A percentile compares a stretch with the other conserved stretches of the same genome.
Conservation (phyloP, 2,888 invertebrate genomes). For the Drosophila paracracens region DNA sequence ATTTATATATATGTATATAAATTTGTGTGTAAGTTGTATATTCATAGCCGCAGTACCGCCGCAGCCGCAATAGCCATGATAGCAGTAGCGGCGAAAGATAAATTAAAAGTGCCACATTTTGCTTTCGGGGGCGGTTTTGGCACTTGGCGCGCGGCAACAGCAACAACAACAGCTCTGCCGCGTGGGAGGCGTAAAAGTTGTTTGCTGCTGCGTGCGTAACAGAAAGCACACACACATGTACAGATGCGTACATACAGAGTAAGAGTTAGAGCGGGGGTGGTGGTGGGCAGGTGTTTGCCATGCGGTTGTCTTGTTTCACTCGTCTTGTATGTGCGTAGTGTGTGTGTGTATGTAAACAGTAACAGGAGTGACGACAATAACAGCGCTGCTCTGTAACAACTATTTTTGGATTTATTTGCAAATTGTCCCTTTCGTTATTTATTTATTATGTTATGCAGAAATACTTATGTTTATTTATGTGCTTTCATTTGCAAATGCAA, state of each 20-base stretch:
- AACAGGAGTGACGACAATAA: slow-evolving; percentile 24
- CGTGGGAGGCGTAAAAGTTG: slow-evolving; percentile 71
- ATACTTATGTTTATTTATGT: slow-evolving; percentile 30
- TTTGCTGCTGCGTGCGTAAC: slow-evolving; percentile 77
- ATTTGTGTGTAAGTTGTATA: slow-evolving; percentile 47
- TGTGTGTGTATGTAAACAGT: slow-evolving; percentile 40
- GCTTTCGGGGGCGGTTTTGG: slow-evolving; percentile 77
- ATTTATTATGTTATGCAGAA: slow-evolving; percentile 23
- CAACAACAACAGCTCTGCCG: slow-evolving; percentile 48
- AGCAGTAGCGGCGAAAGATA: slow-evolving; percentile 59
- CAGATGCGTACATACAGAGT: slow-evolving; percentile 18
- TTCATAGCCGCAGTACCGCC: slow-evolving; percentile 63
- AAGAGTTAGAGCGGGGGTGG: slow-evolving; percentile 9
- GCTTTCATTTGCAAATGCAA: slow-evolving; percentile 46
- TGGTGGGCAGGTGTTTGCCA: slow-evolving; percentile 63
- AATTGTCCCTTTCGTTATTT: slow-evolving; percentile 36
- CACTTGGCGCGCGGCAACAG: slow-evolving; percentile 67
- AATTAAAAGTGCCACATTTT: slow-evolving; percentile 78
- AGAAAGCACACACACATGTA: slow-evolving; percentile 45
- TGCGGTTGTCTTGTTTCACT: slow-evolving; percentile 62
- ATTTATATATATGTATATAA: not conserved
- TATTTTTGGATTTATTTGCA: slow-evolving; percentile 53
- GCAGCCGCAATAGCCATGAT: slow-evolving; percentile 40
- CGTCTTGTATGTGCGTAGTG: slow-evolving; percentile 15
- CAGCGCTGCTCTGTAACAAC: slow-evolving; percentile 45